Evolutionary conservation across 2,113 vertebrate genomes (phyloP).

Genomic region (Atrichornis clamosus): DNA sequence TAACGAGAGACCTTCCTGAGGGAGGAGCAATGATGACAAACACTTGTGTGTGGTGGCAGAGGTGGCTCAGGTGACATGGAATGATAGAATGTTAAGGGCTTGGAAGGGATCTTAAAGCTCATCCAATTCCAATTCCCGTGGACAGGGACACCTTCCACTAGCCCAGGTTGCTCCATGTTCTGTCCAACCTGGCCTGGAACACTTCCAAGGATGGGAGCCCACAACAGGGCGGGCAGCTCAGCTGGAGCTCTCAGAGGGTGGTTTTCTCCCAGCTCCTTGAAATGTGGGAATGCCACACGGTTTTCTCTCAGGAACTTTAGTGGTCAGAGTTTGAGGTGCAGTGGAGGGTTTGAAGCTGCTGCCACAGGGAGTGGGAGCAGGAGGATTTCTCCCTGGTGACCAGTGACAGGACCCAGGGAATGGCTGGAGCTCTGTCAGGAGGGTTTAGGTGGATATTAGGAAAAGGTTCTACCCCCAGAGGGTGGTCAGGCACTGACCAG

Average conservation of each 20-base stretch:
- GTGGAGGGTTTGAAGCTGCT: neutral
- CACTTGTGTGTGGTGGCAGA: rapidly evolving
- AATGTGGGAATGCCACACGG: rapidly evolving
- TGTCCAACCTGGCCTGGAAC: rapidly evolving
- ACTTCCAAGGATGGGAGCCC: neutral
- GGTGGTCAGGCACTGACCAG: too few species aligned
- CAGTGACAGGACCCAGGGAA: rapidly evolving
- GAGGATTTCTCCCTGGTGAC: neutral
- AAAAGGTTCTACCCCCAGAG: neutral
- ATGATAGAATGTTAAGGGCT: neutral
- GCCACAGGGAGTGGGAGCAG: neutral
- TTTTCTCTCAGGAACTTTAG: neutral
- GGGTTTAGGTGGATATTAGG: rapidly evolving
- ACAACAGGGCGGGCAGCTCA: neutral
- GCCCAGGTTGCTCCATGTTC: neutral
- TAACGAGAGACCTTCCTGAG: neutral
- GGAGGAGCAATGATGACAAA: neutral
- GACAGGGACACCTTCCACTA: neutral
- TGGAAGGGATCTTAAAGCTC: neutral
- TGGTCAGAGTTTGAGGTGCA: neutral
- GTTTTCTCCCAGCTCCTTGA: neutral
- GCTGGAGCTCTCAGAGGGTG: neutral
- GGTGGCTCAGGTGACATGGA: neutral
- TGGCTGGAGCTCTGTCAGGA: neutral
- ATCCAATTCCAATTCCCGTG: neutral